These are phyloP conservation scores for Allobates femoralis DNA, from an alignment of 2,797 vertebrate genomes.

Conservation along the genomic window DNA sequence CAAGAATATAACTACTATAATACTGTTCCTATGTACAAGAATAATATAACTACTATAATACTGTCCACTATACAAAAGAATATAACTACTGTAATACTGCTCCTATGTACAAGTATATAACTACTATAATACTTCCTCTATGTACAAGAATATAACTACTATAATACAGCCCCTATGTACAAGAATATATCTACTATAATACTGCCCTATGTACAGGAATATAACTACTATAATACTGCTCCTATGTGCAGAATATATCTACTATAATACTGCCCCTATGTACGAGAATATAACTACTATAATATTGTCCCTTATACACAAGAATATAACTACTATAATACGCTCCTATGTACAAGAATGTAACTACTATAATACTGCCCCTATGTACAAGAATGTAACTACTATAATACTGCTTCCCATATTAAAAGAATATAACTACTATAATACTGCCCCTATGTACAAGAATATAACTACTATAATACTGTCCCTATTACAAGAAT, in stretches of 20 bases:
- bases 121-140: background rate
- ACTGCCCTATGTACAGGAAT: background rate
- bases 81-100: slow-evolving; percentile 12
- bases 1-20: slow-evolving; percentile 2
- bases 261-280: background rate
- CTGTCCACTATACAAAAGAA: background rate
- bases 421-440: too few relatives aligned
- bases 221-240: slow-evolving; percentile 4
- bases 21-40: too few relatives aligned
- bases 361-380: too few relatives aligned
- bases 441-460: too few relatives aligned
- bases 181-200: slow-evolving; percentile 5
- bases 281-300: slow-evolving; percentile 13
- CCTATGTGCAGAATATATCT: slow-evolving; percentile 1
- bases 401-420: slow-evolving; percentile 2
- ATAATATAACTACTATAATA: background rate
- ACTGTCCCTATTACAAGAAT: slow-evolving; percentile 3
- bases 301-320: background rate
- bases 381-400: slow-evolving; percentile 11
- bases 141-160: slow-evolving; percentile 17
- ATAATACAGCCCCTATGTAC: background rate
- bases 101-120: background rate
- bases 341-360: background rate
- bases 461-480: slow-evolving; percentile 23
- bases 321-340: slow-evolving; percentile 17